Percentiles rank a stretch among this genome's conserved stretches.
Evolutionary conservation across 2,888 invertebrate genomes (phyloP).

Genomic region (Drosophila paramelanica): DNA sequence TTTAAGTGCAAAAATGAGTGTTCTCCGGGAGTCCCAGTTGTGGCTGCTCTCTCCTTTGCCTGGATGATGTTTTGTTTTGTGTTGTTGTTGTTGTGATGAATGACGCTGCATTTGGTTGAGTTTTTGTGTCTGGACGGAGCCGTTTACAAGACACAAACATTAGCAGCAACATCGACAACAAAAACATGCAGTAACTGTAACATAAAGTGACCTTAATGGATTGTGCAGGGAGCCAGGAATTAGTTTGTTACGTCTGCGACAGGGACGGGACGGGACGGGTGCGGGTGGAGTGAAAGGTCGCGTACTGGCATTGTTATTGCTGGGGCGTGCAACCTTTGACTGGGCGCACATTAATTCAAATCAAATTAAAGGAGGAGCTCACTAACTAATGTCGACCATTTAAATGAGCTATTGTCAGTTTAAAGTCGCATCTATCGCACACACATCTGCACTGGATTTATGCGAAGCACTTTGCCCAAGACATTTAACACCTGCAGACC

Average conservation of each 20-base stretch:
- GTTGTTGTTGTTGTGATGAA: conserved; percentile 72
- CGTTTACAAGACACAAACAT: conserved; percentile 73
- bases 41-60: conserved; percentile 42
- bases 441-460: conserved; percentile 61
- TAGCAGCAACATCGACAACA: conserved; percentile 41
- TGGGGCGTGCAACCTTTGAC: conserved; percentile 42
- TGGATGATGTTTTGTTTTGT: conserved; percentile 41
- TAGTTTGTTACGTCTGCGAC: conserved; percentile 64
- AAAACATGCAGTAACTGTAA: conserved; percentile 40
- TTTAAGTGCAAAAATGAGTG: conserved; percentile 72
- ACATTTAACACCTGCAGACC: conserved; percentile 73
- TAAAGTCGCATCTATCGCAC: conserved; percentile 61
- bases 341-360: conserved; percentile 48
- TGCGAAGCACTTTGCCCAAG: conserved; percentile 64
- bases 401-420: conserved; percentile 73
- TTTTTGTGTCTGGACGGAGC: conserved; percentile 60
- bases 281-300: neutral
- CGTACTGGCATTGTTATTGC: conserved; percentile 24
- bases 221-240: conserved; percentile 61
- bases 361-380: conserved; percentile 43
- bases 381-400: conserved; percentile 56
- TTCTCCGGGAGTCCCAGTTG: conserved; percentile 52
- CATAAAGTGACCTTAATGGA: conserved; percentile 74
- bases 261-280: conserved; percentile 19
- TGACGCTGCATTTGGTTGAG: conserved; percentile 75